These are phyloP conservation scores for Dryadula phaetusa DNA, from an alignment of 2,888 invertebrate species.

Conservation along the genomic window DNA sequence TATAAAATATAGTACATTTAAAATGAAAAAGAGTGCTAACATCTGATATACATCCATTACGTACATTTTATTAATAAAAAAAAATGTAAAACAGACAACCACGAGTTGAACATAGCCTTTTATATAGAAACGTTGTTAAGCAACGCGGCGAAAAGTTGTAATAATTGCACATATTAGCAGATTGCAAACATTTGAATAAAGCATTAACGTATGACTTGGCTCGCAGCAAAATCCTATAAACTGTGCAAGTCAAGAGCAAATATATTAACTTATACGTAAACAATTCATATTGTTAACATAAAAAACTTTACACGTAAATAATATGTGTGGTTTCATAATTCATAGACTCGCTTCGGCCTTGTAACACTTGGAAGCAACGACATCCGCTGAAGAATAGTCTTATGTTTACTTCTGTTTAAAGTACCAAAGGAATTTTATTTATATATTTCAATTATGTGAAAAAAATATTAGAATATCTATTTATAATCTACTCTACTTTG, in stretches of 20 bases:
- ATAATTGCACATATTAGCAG: background rate
- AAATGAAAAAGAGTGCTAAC: no score
- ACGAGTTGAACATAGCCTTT: no score
- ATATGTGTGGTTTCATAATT: constrained; percentile 26
- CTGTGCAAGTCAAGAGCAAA: constrained; percentile 7
- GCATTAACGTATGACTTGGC: background rate
- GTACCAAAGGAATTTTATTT: background rate
- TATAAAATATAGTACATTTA: no score
- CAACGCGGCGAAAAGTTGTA: no score
- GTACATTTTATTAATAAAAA: no score
- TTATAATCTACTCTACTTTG: background rate
- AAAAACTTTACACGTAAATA: background rate
- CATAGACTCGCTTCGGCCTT: constrained; percentile 37
- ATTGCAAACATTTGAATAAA: constrained; percentile 1
- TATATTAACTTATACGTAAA: background rate
- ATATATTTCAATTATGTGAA: background rate
- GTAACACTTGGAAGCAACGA: constrained; percentile 41
- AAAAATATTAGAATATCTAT: background rate
- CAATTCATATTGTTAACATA: constrained; percentile 3
- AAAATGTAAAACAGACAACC: no score
- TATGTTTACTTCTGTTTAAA: constrained; percentile 4
- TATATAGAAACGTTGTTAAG: no score
- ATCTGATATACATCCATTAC: no score
- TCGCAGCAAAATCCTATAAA: constrained; percentile 2
- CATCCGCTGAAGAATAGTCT: constrained; percentile 16